Evolutionary conservation across 2,888 invertebrate species (phyloP), one percentile per base, ranked within the genome.

Genomic region (Iselma pallidipennis): DNA sequence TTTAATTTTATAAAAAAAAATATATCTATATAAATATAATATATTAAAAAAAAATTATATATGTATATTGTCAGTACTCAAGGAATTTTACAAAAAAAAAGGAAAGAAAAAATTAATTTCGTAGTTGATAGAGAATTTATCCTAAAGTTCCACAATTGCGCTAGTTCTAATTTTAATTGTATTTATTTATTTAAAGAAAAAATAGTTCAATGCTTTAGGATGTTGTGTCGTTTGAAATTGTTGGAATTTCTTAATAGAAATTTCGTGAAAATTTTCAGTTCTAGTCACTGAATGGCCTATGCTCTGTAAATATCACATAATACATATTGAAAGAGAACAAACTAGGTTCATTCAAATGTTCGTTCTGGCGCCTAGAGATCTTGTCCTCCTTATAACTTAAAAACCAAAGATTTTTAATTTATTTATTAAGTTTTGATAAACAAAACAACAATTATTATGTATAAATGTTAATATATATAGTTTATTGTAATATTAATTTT

Each of bases 261-360:
- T n/a, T n/a, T n/a, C n/a, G n/a, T n/a, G n/a, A n/a, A n/a, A n/a
- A n/a, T n/a, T n/a, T 60, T 71, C 56, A 69, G 69, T 59, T 71
- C 70, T 73, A 73, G 71, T 73, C 72, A 71, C 66, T 66, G 58
- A 61, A 66, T 67, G 72, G 72, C 72, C 72, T 73, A 73, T 66
- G 68, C 65, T 66, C 63, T 65, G 66, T 66, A 65, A 62, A 66
- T 66, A 66, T 65, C 62, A 55, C 54, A 55, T 55, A 55, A 61
- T 56, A 53, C 53, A 54, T 19, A 49, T n/a, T n/a, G n/a, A n/a
- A n/a, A n/a, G n/a, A n/a, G n/a, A 23, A 31, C 21, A 54, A 61
- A 52, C 53, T 61, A 50, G 61, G 56, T 61, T 57, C 56, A 55
- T 56, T 51, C 50, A 37, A 53, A 10, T 52, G 56, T 48, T 53